Base-by-base conservation (phyloP, 2,797 vertebrate species). In the Nyctibius grandis region DNA sequence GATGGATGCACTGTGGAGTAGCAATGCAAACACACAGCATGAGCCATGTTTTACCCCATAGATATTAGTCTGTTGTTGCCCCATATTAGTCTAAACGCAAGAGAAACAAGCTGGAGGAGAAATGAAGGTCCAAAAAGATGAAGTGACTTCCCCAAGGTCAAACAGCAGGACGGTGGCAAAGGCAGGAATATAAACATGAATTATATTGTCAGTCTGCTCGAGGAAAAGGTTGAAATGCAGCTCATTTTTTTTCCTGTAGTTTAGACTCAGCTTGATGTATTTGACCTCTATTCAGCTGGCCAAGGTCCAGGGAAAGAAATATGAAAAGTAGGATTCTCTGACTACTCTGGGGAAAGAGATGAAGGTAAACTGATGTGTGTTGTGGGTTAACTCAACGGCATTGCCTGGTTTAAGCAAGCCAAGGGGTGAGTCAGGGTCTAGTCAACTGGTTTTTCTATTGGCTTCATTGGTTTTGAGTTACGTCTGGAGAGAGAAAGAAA, bases 121-220 rank as follows among this genome's bases (percentile, higher is more conserved):
- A 93, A 93, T 56, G 60, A 91, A 95, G 80, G 93, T 92, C 77
- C 74, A 51, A 56, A 93, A 88, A 91, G 59, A 88, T 88, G 51
- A 95, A 96, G 85, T 89, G 91, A 85, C 70, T 96, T 89, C 34
- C 21, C 91, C 91, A 95, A 95, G 93, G 96, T 96, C 93, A 95
- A 88, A 80, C 82, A 93, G 77, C 91, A 91, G 88, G 74, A 88
- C 0, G 0, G 78, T 87, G 74, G 85, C 1, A 63, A 96, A 95
- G 68, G 80, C 93, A 94, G 84, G 84, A 94, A 82, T 91, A 94
- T 93, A 95, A 96, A 97, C 90, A 97, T 95, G 93, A 95, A 96
- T 97, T 97, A 96, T 94, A 70, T 57, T 96, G 95, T 94, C 93
- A 93, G 42, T 90, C 84, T 68, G 78, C 59, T 84, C 25, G 70